Percentiles rank a stretch among this genome's conserved stretches.
These are phyloP conservation scores for Eupithecia centaureata DNA, from an alignment of 2,888 invertebrate genomes.

Conservation along the genomic window DNA sequence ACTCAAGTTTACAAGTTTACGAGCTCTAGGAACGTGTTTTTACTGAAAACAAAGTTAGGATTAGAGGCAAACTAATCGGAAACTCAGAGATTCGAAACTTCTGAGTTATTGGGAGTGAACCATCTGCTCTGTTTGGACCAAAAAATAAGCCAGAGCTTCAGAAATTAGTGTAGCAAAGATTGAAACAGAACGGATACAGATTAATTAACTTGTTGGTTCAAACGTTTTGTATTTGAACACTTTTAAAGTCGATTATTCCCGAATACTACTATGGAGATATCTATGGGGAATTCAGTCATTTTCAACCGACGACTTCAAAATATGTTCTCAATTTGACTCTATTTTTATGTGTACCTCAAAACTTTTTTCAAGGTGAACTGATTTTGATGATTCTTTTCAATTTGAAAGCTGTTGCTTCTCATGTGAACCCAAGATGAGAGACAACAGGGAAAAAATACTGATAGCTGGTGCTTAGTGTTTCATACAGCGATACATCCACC, in stretches of 20 bases:
- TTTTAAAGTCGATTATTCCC: background rate
- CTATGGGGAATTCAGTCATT: too few relatives aligned
- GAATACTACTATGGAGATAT: background rate
- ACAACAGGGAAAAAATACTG: background rate
- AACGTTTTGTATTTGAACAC: background rate
- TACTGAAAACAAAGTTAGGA: slow-evolving; percentile 48
- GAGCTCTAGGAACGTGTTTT: slow-evolving; percentile 51
- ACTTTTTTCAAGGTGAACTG: too few relatives aligned
- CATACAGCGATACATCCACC: too few relatives aligned
- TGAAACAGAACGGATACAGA: background rate
- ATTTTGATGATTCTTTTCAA: too few relatives aligned
- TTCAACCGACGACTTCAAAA: too few relatives aligned
- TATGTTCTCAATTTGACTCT: too few relatives aligned
- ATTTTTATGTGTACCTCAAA: too few relatives aligned
- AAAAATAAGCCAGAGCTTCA: slow-evolving; percentile 25
- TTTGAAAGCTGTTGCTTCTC: too few relatives aligned
- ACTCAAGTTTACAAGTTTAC: slow-evolving; percentile 36
- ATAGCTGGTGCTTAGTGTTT: too few relatives aligned
- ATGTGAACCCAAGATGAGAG: too few relatives aligned
- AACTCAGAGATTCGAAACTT: slow-evolving; percentile 52
- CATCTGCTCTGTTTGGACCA: slow-evolving; percentile 34
- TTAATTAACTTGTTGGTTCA: slow-evolving; percentile 5
- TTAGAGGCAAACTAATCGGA: slow-evolving; percentile 53
- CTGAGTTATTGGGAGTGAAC: slow-evolving; percentile 37
- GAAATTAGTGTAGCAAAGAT: slow-evolving; percentile 14